Evolutionary conservation across 2,797 vertebrate species (phyloP), one percentile per base, ranked within the genome.

Genomic region (Phoebastria nigripes): DNA sequence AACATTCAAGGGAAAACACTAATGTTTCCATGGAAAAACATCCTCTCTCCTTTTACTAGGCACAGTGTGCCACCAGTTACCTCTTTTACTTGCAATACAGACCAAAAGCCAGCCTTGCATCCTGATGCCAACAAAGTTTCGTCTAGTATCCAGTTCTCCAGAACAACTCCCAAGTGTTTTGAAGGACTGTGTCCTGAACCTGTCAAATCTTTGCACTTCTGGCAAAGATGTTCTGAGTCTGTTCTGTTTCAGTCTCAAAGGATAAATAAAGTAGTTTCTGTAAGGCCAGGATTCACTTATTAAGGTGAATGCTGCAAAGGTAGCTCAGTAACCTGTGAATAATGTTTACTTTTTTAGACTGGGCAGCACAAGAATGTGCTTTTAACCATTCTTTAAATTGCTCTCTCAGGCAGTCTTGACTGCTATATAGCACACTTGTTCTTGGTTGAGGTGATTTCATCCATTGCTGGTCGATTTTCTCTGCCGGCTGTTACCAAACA

Each of bases 121-220:
- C 25, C 0, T 1, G 11, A n/a, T 4, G 1, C 8, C 39, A 79
- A 20, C 4, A 6, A 78, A 54, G 12, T 31, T 69, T 52, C 7
- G 0, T 33, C n/a, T 24, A n/a, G 13, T 16, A 52, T 73, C 67
- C 31, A 3, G 12, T 35, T 56, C 18, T 65, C 16, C 31, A 79
- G 56, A 72, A 35, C 4, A 67, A 25, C 9, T 85, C 33, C 26
- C 12, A 59, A 2, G 3, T 41, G 14, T 54, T 87, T 54, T 31
- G 31, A 73, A 59, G 39, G 22, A 37, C 18, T 69, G 8, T 54
- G 19, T 44, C 35, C 26, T 28, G 33, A 81, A 52, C 22, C 25
- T 65, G 44, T n/a, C 11, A 70, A 70, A 58, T 8, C 10, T 26
- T 52, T 49, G 4, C 4, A 28, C 24, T 87, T 81, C 35, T 59